Evolutionary conservation across 1,140 invertebrate species (phyloP).

Genomic region (Samia ricini): DNA sequence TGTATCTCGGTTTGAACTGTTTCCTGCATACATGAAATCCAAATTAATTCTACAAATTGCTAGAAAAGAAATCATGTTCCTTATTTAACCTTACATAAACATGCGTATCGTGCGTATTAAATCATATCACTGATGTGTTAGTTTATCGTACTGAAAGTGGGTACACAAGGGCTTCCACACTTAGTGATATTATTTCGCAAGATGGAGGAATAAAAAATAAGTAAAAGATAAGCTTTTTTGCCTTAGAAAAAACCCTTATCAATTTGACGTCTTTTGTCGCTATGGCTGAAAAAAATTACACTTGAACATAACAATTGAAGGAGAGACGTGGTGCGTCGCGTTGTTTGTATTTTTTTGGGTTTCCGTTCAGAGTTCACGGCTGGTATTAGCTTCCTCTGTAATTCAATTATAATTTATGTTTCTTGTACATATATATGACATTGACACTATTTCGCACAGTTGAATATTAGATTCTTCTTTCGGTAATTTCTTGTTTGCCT

Average conservation of each 20-base stretch:
- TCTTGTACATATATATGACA: neutral
- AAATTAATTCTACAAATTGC: no score
- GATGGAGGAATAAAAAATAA: neutral
- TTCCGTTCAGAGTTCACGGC: neutral
- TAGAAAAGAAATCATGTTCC: no score
- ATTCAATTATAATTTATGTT: constrained; percentile 1
- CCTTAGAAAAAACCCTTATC: neutral
- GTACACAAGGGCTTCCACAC: no score
- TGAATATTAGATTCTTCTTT: neutral
- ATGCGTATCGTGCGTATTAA: no score
- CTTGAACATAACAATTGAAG: neutral
- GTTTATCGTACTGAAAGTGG: no score
- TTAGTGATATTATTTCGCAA: neutral
- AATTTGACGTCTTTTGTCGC: neutral
- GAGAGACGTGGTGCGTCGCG: neutral
- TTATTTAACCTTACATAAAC: no score
- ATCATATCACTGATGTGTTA: no score
- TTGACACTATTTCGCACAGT: neutral
- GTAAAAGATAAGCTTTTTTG: no score
- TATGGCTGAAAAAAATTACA: neutral
- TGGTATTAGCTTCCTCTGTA: neutral
- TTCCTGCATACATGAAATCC: no score
- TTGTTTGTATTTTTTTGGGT: neutral
- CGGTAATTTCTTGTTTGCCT: neutral
- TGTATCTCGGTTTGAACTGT: no score